phyloP scores from a whole-genome alignment of 2,797 vertebrate genomes.

The Danio jaintianensis region DNA sequence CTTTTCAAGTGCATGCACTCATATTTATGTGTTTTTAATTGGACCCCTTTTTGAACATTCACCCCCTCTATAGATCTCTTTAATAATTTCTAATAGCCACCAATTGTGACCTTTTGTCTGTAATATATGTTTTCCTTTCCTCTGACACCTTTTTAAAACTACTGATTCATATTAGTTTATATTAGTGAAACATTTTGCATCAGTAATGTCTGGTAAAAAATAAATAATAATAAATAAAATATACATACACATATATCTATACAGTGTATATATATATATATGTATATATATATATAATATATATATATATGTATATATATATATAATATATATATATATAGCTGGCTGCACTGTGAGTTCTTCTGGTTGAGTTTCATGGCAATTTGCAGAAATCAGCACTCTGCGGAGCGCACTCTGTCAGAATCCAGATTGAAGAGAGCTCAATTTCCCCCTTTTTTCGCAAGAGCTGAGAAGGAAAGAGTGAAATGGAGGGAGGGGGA shows the following conservation, averaged over 20 bases:
- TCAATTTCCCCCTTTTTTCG: constrained; percentile 4
- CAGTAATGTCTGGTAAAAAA: not conserved
- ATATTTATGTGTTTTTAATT: not conserved
- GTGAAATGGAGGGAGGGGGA: not conserved
- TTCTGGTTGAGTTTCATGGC: constrained; percentile 17
- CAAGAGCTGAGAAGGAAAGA: constrained; percentile 4
- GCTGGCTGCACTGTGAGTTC: constrained; percentile 8
- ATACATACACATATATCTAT: too few relatives aligned
- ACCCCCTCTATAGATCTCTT: not conserved
- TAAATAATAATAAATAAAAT: not conserved
- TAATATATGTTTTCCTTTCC: not conserved
- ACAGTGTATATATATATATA: too few relatives aligned
- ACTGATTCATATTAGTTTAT: not conserved
- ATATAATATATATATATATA: not conserved
- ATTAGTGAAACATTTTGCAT: not conserved
- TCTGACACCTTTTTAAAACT: not conserved
- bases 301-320: too few relatives aligned
- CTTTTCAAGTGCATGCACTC: not conserved
- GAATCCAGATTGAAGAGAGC: constrained; percentile 38
- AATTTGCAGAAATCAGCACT: constrained; percentile 56
- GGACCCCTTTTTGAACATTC: not conserved
- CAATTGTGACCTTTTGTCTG: not conserved
- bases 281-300: too few relatives aligned
- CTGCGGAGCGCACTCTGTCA: constrained; percentile 1
- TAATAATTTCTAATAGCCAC: not conserved